These are phyloP conservation scores for Cyclophora punctaria DNA, from an alignment of 2,888 invertebrate genomes.

Conservation along the genomic window DNA sequence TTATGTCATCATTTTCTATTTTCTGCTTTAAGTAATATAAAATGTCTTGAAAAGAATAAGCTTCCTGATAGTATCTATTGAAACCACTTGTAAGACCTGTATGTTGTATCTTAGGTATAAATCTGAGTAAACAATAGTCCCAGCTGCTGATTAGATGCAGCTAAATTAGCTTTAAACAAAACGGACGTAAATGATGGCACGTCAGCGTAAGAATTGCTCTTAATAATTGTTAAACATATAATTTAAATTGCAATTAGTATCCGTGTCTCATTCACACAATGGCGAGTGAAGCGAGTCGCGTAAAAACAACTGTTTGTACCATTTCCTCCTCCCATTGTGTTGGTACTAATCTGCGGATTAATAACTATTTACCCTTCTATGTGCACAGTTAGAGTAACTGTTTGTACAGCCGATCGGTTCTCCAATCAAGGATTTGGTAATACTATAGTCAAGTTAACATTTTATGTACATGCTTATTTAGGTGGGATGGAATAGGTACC, in stretches of 20 bases:
- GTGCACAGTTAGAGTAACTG: conserved; percentile 25
- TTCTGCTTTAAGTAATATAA: too few relatives aligned
- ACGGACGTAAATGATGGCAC: conserved; percentile 9
- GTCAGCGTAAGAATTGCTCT: conserved; percentile 12
- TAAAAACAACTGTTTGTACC: conserved; percentile 53
- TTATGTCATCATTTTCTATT: too few relatives aligned
- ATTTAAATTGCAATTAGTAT: conserved; percentile 46
- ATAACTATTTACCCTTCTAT: conserved; percentile 26
- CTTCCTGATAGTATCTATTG: too few relatives aligned
- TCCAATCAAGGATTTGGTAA: too few relatives aligned
- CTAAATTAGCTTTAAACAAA: neutral
- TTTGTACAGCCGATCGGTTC: too few relatives aligned
- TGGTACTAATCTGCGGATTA: conserved; percentile 56
- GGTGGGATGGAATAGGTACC: too few relatives aligned
- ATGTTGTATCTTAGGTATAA: too few relatives aligned
- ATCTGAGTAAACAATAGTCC: too few relatives aligned
- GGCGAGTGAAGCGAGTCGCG: conserved; percentile 37
- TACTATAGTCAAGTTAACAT: too few relatives aligned
- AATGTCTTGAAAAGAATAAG: too few relatives aligned
- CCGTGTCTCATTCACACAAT: conserved; percentile 51
- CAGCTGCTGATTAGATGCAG: neutral
- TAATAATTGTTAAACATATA: conserved; percentile 33
- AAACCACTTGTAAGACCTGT: too few relatives aligned
- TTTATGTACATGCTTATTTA: too few relatives aligned
- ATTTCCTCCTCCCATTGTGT: conserved; percentile 68